Base-by-base conservation (phyloP, 2,888 invertebrate genomes). In the Schrankia costaestrigalis region DNA sequence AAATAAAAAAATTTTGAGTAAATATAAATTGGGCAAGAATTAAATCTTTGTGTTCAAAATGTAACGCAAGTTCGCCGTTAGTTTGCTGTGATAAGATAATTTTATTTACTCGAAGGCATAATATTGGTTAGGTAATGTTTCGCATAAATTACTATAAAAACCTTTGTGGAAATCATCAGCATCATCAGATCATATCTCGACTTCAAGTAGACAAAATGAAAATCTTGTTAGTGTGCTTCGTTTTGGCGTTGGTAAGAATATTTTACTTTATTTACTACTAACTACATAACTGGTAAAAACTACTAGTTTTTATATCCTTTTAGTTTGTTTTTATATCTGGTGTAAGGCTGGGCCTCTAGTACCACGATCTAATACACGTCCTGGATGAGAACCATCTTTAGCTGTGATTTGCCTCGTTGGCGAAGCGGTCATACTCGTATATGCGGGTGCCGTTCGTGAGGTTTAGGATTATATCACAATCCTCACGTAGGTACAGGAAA, bases 111-210 rank as follows among this genome's bases (percentile, higher is more conserved):
- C 22, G 46, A 33, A 48, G 45, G 31, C 41, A 37, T 46, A 51
- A 44, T 6, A 46, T 46, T 31, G 40, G 39, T 63, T 59, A 69
- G n/a, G n/a, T n/a, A n/a, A 56, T 63, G 44, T 48, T 63, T 64
- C 54, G 41, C 53, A 49, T 46, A 61, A 45, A 51, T 26, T 12
- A 43, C 56, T 79, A 81, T 81, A 82, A 74, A 79, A 73, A 67
- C 69, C 64, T 19, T 41, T 63, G 63, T 42, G 37, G 39, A 48
- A 40, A 36, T 36, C 14, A 17, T 30, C 28, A 37, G 21, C 21
- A 41, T 46, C 42, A 52, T 46, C 57, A 56, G 29, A 53, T 31
- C 23, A 18, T 14, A 9, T 25, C 39, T 44, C 12, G 23, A 13
- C 34, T 12, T 36, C 35, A 15, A 10, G 37, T 26, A 22, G 31